phyloP scores from a whole-genome alignment of 2,113 vertebrate genomes.

The Donacobius atricapilla region DNA sequence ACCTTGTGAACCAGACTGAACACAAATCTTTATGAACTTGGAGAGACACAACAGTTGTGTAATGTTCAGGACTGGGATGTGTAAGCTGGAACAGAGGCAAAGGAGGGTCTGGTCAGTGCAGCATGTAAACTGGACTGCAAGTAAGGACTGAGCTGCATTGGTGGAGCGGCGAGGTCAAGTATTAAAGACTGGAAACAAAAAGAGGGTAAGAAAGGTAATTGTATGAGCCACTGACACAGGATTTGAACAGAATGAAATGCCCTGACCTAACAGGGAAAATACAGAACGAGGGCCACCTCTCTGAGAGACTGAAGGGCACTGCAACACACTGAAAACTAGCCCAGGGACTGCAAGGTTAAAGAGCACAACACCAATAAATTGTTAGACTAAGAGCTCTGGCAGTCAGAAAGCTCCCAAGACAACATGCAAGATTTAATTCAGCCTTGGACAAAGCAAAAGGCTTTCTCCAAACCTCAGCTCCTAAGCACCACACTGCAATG shows the following conservation, averaged over 20 bases:
- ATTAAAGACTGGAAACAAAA: background rate
- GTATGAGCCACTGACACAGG: background rate
- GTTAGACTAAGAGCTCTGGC: background rate
- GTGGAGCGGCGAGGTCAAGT: background rate
- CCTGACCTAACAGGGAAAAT: background rate
- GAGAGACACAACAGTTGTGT: background rate
- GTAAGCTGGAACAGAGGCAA: background rate
- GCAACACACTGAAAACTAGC: background rate
- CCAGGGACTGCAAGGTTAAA: background rate
- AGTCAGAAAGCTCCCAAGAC: background rate
- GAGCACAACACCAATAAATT: background rate
- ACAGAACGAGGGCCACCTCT: background rate
- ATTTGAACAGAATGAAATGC: background rate
- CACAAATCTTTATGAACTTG: background rate
- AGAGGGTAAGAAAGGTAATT: background rate
- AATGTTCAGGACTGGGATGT: rapidly evolving
- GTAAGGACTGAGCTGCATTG: background rate
- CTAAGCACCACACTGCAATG: background rate
- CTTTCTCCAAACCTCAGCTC: background rate
- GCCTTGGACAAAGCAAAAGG: background rate
- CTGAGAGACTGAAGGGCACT: background rate
- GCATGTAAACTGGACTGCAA: background rate
- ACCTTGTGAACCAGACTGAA: background rate
- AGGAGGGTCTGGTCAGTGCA: background rate
- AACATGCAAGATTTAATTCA: background rate